phyloP scores from a whole-genome alignment of 2,797 vertebrate species.

The Caiman crocodilus region DNA sequence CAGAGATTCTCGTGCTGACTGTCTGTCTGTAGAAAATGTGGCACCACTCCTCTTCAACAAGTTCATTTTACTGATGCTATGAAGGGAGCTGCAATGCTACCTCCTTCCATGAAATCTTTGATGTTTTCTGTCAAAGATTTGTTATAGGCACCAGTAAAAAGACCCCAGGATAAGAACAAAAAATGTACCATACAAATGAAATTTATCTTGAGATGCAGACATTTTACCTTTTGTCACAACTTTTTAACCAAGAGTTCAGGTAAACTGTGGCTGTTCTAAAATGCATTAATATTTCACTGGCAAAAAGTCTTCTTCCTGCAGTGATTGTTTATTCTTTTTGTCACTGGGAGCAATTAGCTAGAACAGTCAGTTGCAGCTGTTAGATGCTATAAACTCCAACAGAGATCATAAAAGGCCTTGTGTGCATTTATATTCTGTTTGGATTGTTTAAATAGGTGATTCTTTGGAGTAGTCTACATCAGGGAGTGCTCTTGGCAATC shows the following conservation, averaged over 20 bases:
- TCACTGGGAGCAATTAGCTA: constrained; percentile 77
- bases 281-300: constrained; percentile 77
- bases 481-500: not conserved
- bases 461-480: constrained; percentile 33
- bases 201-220: not conserved
- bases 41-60: too few relatives aligned
- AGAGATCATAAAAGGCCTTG: constrained; percentile 67
- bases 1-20: too few relatives aligned
- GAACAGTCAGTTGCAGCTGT: constrained; percentile 78
- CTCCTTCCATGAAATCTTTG: not conserved
- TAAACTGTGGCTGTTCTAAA: constrained; percentile 56
- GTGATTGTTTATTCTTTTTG: constrained; percentile 75
- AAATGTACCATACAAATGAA: not conserved
- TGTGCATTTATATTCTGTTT: constrained; percentile 76
- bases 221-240: not conserved
- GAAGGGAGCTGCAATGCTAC: too few relatives aligned
- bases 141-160: not conserved
- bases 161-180: not conserved
- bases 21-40: too few relatives aligned
- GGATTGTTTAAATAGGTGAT: constrained; percentile 43
- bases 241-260: constrained; percentile 42
- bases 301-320: constrained; percentile 71
- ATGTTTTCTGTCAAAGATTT: not conserved
- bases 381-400: constrained; percentile 65
- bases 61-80: too few relatives aligned